Conservation (phyloP, 1,140 invertebrate species). For the Zaprionus ghesquierei region DNA sequence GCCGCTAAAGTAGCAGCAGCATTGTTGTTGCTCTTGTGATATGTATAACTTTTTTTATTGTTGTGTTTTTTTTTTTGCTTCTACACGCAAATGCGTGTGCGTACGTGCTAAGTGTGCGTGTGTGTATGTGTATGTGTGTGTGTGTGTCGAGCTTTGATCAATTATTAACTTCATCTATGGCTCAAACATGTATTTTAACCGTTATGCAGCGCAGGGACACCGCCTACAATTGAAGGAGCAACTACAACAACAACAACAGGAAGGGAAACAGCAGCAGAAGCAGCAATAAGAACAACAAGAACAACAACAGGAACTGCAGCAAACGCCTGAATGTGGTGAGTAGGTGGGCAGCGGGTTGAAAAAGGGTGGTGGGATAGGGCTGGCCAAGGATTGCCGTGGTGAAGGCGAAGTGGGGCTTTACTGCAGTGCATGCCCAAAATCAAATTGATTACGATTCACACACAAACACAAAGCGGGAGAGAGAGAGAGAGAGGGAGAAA, state of each 20-base stretch:
- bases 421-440: conserved; percentile 29
- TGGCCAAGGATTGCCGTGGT: background rate
- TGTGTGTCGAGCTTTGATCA: conserved; percentile 7
- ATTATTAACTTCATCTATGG: conserved; percentile 2
- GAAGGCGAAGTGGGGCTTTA: background rate
- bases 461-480: background rate
- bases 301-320: conserved; percentile 11
- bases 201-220: conserved; percentile 41
- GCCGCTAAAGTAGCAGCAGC: background rate
- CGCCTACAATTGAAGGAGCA: conserved; percentile 38
- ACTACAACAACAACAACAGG: background rate
- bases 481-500: background rate
- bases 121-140: background rate
- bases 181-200: conserved; percentile 21
- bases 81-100: conserved; percentile 1
- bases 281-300: conserved; percentile 4
- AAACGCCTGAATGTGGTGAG: conserved; percentile 30
- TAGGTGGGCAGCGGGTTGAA: background rate
- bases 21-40: conserved; percentile 26
- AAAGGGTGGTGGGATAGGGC: background rate
- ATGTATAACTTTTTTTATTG: conserved; percentile 30
- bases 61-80: conserved; percentile 5
- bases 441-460: conserved; percentile 40
- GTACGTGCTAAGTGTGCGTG: background rate
- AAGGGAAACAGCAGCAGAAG: background rate